These are phyloP conservation scores for Gymnothorax reevesii DNA, from an alignment of 2,797 vertebrate species.

Conservation along the genomic window DNA sequence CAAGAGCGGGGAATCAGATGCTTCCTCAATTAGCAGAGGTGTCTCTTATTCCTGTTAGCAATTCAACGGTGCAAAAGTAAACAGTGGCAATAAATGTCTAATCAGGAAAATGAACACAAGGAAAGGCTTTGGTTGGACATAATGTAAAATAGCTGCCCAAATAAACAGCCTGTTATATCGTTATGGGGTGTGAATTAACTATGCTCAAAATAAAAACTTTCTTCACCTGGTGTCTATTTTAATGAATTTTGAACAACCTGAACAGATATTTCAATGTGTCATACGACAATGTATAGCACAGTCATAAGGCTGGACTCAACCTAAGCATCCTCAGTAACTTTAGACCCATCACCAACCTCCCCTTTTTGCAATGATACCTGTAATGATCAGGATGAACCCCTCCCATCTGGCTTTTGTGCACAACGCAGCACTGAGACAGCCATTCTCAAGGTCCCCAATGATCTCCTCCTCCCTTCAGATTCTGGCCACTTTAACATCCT, in stretches of 20 bases:
- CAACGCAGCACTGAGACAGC: no score
- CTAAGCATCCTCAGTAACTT: no score
- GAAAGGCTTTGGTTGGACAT: not conserved
- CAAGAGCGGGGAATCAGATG: not conserved
- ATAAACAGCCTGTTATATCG: not conserved
- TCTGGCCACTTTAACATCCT: no score
- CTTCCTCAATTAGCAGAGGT: conserved; percentile 9
- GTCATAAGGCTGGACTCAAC: no score
- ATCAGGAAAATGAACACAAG: not conserved
- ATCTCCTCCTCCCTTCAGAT: no score
- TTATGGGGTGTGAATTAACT: not conserved
- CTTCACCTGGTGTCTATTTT: not conserved
- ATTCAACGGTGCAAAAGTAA: not conserved
- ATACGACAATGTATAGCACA: no score
- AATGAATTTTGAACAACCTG: not conserved
- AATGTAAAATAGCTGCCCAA: not conserved
- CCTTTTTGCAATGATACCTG: no score
- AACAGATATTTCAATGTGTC: not conserved
- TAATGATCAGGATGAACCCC: no score
- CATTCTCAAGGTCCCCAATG: no score
- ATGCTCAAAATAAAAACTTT: not conserved
- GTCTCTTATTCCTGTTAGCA: conserved; percentile 25
- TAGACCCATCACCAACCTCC: no score
- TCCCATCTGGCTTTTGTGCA: no score
- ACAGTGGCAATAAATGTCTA: not conserved